These are phyloP conservation scores for Pyrrhopygopsis socrates DNA, from an alignment of 2,888 invertebrate species.

Conservation along the genomic window DNA sequence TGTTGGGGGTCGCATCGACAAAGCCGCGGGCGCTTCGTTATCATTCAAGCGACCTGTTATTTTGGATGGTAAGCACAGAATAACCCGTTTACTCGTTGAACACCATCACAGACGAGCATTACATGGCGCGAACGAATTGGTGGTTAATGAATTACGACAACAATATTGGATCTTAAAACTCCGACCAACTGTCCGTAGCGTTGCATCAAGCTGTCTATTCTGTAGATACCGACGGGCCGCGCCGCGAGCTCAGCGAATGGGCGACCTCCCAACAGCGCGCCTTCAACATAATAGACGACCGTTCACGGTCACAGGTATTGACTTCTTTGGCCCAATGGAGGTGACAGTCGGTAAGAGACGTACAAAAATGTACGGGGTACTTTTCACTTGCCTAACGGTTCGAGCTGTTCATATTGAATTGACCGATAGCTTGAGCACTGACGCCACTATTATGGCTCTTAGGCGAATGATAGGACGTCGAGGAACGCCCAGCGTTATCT, in stretches of 20 bases:
- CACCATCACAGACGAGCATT: slow-evolving; percentile 4
- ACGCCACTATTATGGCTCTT: not conserved
- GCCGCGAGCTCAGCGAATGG: slow-evolving; percentile 56
- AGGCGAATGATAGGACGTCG: slow-evolving; percentile 65
- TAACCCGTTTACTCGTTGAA: not conserved
- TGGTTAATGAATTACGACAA: slow-evolving; percentile 59
- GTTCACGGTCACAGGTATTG: slow-evolving; percentile 59
- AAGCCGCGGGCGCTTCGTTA: not conserved
- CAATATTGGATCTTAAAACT: slow-evolving; percentile 60
- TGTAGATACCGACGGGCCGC: slow-evolving; percentile 46
- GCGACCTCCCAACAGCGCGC: not conserved
- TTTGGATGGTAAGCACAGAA: slow-evolving; percentile 1
- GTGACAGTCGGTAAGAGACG: slow-evolving; percentile 58
- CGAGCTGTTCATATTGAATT: slow-evolving; percentile 74
- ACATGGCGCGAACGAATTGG: slow-evolving; percentile 41
- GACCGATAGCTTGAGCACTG: not conserved
- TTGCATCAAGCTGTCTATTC: slow-evolving; percentile 43
- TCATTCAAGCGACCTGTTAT: not conserved
- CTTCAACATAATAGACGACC: slow-evolving; percentile 26
- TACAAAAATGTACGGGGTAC: slow-evolving; percentile 59
- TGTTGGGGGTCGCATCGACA: slow-evolving; percentile 29
- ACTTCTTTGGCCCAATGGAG: slow-evolving; percentile 69
- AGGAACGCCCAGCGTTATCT: slow-evolving; percentile 55
- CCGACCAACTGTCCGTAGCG: slow-evolving; percentile 58
- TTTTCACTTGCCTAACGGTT: slow-evolving; percentile 76